Percentiles rank a stretch among this genome's conserved stretches.
phyloP scores from a whole-genome alignment of 2,797 vertebrate species.

The Aphelocoma californica region DNA sequence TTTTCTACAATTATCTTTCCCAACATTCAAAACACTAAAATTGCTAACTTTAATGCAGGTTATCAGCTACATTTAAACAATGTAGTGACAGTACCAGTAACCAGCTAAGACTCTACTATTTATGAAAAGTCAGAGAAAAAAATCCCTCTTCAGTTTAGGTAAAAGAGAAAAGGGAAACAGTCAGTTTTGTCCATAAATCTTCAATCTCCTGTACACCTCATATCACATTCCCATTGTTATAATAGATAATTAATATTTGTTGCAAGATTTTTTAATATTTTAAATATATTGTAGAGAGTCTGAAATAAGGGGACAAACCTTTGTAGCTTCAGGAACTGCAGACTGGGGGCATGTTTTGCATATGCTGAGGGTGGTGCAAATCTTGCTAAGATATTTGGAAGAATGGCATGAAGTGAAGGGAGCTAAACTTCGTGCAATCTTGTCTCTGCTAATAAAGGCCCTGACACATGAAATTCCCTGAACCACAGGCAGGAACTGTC shows the following conservation, averaged over 20 bases:
- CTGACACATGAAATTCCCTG: neutral
- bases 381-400: neutral
- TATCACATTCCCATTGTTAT: neutral
- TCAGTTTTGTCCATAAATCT: neutral
- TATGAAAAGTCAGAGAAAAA: neutral
- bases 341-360: neutral
- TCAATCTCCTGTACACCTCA: neutral
- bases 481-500: neutral
- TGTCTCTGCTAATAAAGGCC: neutral
- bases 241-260: neutral
- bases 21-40: neutral
- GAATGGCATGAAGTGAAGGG: neutral
- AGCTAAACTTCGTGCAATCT: neutral
- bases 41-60: neutral
- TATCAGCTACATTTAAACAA: neutral
- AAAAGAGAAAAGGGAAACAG: neutral
- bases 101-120: neutral
- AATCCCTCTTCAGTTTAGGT: neutral
- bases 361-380: neutral
- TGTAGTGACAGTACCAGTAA: neutral
- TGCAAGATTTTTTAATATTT: neutral
- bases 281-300: neutral
- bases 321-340: neutral
- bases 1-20: neutral
- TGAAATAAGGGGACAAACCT: neutral